Evolutionary conservation across 2,797 vertebrate species (phyloP).

Genomic region (Lindbergichthys nudifrons): DNA sequence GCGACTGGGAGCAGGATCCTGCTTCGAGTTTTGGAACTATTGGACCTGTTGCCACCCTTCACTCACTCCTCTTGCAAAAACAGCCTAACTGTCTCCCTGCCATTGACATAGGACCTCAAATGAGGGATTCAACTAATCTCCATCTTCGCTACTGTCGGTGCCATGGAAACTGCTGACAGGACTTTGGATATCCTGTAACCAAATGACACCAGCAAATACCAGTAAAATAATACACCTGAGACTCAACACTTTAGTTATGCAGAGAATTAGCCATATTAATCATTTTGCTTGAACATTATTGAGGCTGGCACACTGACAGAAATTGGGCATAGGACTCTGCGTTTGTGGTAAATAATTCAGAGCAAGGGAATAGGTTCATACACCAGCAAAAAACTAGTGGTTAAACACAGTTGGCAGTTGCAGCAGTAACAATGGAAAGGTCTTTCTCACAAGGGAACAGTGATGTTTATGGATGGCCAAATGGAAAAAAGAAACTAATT

Average conservation of each 20-base stretch:
- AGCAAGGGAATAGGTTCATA: conserved; percentile 45
- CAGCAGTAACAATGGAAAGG: conserved; percentile 14
- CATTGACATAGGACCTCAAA: conserved; percentile 33
- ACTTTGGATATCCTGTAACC: conserved; percentile 14
- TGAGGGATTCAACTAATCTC: conserved; percentile 36
- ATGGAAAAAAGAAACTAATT: conserved; percentile 20
- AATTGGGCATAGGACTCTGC: conserved; percentile 20
- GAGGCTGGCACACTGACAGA: conserved; percentile 49
- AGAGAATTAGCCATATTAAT: conserved; percentile 50
- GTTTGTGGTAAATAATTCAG: conserved; percentile 67
- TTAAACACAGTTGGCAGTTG: conserved; percentile 21
- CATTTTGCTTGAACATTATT: conserved; percentile 49
- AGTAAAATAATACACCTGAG: conserved; percentile 53
- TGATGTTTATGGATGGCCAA: conserved; percentile 3
- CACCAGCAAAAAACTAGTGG: background rate
- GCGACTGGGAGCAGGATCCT: background rate
- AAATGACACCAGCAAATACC: conserved; percentile 35
- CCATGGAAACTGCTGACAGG: conserved; percentile 50
- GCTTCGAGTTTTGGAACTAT: conserved; percentile 2
- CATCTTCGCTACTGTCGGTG: conserved; percentile 34
- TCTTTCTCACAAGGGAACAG: background rate
- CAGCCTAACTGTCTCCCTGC: conserved; percentile 3
- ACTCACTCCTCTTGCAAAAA: conserved; percentile 17
- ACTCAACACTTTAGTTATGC: conserved; percentile 60
- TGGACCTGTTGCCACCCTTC: conserved; percentile 30